Base-by-base conservation (phyloP, 2,113 vertebrate species). In the Chlorodrepanis virens region DNA sequence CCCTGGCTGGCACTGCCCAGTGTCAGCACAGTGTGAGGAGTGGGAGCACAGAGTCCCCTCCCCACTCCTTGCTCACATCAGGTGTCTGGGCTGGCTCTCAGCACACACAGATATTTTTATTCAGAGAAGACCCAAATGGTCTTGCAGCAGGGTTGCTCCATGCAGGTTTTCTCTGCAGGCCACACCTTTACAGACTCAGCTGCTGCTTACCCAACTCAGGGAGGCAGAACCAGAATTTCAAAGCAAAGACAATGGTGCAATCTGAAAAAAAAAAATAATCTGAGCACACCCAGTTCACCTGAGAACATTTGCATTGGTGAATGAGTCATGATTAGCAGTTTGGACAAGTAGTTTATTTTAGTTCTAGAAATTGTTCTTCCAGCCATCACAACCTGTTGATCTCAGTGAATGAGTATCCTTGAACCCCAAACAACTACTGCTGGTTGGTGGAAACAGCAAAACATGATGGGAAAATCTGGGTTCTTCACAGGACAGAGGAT, bases 251-350 rank as follows among this genome's bases (percentile, higher is more conserved):
- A 87, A n/a, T 96, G 94, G 85, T 88, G 95, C 85, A 97, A 95
- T 88, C 68, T 88, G 83, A n/a, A 65, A 83, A 79, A 35, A 35
- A 35, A 82, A 75, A 57, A 71, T 69, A 45, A 65, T 12, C 71
- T 25, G 88, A 88, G 79, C 95, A 96, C 95, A 68, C 95, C 93
- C 92, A 93, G 82, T 88, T 95, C 93, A 94, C 88, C 72, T 81
- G 87, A 53, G 92, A 91, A 44, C 64, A 4, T 85, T 65, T 75
- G 57, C 50, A 16, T 52, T 16, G 63, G 12, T 47, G 67, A 40
- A 33, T 95, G 93, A 94, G 40, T 94, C 94, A 90, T 22, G 49
- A 56, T 20, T 18, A 67, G 84, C 81, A 82, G 77, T 76, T 84
- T 87, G 61, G 64, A 70, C 23, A 57, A 65, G 81, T 17, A 79